Base-by-base conservation (phyloP, 2,888 invertebrate genomes). In the Tenthredo notha region DNA sequence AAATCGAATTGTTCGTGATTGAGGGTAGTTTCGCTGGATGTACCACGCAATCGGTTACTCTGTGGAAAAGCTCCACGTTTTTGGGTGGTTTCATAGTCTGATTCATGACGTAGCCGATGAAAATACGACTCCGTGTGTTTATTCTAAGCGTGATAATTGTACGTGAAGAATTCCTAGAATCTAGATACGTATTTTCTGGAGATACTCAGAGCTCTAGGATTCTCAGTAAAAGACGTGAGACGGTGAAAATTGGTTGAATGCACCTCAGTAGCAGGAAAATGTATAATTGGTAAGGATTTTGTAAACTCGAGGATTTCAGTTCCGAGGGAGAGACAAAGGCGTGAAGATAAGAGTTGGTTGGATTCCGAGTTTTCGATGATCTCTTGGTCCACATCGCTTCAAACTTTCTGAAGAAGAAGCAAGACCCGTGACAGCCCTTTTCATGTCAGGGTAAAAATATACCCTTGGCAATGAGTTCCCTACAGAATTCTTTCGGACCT, bases 1-100 rank as follows among this genome's bases (percentile, higher is more conserved):
- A 33, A 77, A 77, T 77, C 54, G 33, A 54, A 33, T 50, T n/a
- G 15, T 50, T 77, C 77, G 77, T 77, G 77, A 54, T n/a, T 15
- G 50, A 15, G 29, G 77, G 54, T 54, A 37, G 77, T 77, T 77
- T 54, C 33, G 21, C 15, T 54, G 29, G 21, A 40, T 54, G 50
- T 40, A 29, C 33, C 77, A 54, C 77, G 77, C 77, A 33, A 77
- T 54, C 77, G 77, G 54, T 54, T 33, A 18, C n/a, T 50, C 33
- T 33, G 12, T 67, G 29, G 29, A 67, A 15, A 67, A 67, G 1
- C 67, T 67, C 25, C 29, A 10, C 29, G 29, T 18, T 67, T 25
- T 67, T 18, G 67, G 29, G 29, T 12, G 5, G 4, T 67, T 33
- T 67, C 18, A 2, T 1, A 18, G 10, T 25, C 67, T 5, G 33